These are phyloP conservation scores for Argentina silus DNA, from an alignment of 2,797 vertebrate species.

Conservation along the genomic window DNA sequence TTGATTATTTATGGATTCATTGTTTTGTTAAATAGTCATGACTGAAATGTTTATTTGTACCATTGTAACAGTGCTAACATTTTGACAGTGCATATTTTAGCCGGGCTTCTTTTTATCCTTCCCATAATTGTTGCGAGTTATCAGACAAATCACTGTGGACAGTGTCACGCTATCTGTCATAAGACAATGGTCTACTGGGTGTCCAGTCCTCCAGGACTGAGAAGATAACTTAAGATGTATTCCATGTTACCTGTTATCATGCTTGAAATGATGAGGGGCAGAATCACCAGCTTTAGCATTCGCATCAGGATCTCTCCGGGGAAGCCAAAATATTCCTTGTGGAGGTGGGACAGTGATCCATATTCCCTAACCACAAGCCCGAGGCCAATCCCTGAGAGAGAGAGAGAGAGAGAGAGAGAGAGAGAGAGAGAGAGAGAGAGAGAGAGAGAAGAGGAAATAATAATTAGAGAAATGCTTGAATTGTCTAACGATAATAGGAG, in stretches of 20 bases:
- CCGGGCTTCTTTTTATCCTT: too few species aligned
- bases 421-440: not conserved
- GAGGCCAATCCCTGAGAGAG: constrained; percentile 82
- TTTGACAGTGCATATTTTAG: too few species aligned
- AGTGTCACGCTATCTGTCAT: too few species aligned
- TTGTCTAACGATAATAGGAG: not conserved
- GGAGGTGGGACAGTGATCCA: constrained; percentile 82
- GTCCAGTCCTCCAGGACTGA: not conserved
- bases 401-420: not conserved
- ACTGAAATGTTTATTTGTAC: too few species aligned
- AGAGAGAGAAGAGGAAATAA: not conserved
- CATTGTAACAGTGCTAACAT: too few species aligned
- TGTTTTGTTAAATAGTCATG: too few species aligned
- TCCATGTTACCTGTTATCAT: constrained; percentile 91
- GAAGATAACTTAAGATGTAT: not conserved
- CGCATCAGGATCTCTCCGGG: constrained; percentile 96
- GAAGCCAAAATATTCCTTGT: constrained; percentile 96
- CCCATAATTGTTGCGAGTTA: too few species aligned
- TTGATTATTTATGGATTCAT: too few species aligned
- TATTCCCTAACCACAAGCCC: constrained; percentile 90
- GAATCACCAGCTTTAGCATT: constrained; percentile 96
- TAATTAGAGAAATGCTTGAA: too few species aligned
- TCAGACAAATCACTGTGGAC: too few species aligned
- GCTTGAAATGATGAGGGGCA: constrained; percentile 96
- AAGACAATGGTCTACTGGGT: too few species aligned